Evolutionary conservation across 2,888 invertebrate genomes (phyloP).

Genomic region (Pristionchus maxplancki): DNA sequence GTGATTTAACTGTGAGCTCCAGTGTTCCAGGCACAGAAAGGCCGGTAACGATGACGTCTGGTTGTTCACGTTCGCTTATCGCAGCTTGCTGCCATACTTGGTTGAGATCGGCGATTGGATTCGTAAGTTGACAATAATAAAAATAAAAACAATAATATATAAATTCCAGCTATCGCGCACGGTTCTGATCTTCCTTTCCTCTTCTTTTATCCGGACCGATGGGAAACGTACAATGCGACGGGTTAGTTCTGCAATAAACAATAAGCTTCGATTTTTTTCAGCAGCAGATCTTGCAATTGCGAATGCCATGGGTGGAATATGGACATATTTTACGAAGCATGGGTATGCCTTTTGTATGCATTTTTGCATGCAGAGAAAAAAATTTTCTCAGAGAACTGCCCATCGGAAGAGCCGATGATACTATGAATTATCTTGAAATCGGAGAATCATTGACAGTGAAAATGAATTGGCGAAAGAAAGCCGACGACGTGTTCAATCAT

Average conservation of each 20-base stretch:
- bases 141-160: not conserved
- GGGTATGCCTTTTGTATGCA: not conserved
- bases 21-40: not conserved
- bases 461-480: not conserved
- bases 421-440: not conserved
- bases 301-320: not conserved
- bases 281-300: not conserved
- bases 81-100: not conserved
- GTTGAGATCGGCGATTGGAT: not conserved
- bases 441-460: not conserved
- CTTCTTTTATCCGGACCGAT: not conserved
- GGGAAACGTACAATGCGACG: not conserved
- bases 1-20: no score
- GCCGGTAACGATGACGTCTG: not conserved
- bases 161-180: not conserved
- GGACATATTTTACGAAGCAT: not conserved
- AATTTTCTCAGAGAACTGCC: not conserved
- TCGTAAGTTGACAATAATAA: not conserved
- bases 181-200: not conserved
- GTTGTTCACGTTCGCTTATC: not conserved
- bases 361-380: not conserved
- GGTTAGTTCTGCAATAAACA: not conserved
- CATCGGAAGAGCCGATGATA: not conserved
- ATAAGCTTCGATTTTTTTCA: not conserved
- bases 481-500: not conserved